A percentile compares a stretch with the other conserved stretches of the same genome.
phyloP scores from a whole-genome alignment of 2,888 invertebrate species.

The Euplexia lucipara region DNA sequence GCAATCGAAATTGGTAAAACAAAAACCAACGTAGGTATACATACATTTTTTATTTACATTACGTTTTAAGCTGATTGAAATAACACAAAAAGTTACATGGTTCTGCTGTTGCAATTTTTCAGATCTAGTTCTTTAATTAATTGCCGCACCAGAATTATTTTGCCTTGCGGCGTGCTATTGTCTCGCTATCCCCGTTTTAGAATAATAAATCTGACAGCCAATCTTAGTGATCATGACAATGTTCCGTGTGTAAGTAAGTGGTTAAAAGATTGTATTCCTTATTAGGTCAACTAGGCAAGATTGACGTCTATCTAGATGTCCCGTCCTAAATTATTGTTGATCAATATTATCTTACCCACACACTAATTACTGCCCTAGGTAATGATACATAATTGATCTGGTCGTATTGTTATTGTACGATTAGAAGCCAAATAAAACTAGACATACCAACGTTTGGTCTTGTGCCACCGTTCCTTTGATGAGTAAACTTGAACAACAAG shows the following conservation, averaged over 20 bases:
- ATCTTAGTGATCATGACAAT: neutral
- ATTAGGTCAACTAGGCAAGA: neutral
- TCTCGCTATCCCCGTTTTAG: too few species aligned
- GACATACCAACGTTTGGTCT: neutral
- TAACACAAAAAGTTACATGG: too few species aligned
- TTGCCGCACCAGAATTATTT: too few species aligned
- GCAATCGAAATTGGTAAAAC: too few species aligned
- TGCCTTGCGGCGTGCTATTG: too few species aligned
- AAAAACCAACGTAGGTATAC: too few species aligned
- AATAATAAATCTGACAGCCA: neutral
- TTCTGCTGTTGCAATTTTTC: too few species aligned
- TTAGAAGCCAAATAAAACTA: neutral
- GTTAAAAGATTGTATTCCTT: neutral
- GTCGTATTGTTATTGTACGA: neutral
- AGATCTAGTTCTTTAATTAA: too few species aligned
- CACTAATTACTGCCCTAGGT: neutral
- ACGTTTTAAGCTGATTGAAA: too few species aligned
- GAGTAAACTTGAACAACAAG: neutral
- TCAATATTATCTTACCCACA: too few species aligned
- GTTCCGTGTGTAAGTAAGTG: neutral
- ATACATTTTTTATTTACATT: too few species aligned
- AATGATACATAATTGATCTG: neutral
- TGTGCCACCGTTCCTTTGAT: neutral
- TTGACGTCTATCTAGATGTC: neutral
- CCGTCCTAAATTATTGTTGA: neutral